A percentile compares a stretch with the other conserved stretches of the same genome.
These are phyloP conservation scores for Perizoma affinitatum DNA, from an alignment of 2,888 invertebrate species.

Conservation along the genomic window DNA sequence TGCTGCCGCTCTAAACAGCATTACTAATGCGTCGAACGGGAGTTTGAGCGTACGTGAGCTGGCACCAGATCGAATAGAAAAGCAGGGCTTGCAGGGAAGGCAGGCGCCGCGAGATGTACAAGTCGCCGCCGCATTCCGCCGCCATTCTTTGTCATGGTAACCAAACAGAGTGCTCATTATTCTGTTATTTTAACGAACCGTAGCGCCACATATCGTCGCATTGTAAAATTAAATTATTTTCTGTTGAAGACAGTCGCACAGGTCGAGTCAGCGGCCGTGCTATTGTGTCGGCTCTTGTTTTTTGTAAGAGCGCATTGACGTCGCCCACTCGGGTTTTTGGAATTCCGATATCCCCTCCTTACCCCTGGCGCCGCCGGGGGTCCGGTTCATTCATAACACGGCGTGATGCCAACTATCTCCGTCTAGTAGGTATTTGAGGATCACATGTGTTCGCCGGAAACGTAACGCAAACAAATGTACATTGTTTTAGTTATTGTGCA, in stretches of 20 bases:
- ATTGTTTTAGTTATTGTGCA: conserved; percentile 62
- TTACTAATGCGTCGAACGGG: conserved; percentile 48
- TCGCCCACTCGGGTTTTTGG: conserved; percentile 80
- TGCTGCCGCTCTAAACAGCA: conserved; percentile 40
- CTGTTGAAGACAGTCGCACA: conserved; percentile 43
- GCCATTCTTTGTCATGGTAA: conserved; percentile 77
- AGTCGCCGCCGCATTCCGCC: conserved; percentile 64
- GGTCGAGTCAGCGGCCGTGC: conserved; percentile 40
- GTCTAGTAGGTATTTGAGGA: conserved; percentile 44
- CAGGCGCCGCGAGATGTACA: conserved; percentile 64
- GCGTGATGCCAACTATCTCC: conserved; percentile 58
- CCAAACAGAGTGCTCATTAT: conserved; percentile 75
- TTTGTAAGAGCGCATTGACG: conserved; percentile 63
- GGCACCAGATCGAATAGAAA: conserved; percentile 73
- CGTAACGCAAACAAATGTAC: conserved; percentile 67
- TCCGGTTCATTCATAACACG: conserved; percentile 80
- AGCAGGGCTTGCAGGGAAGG: conserved; percentile 49
- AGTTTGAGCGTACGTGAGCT: conserved; percentile 59
- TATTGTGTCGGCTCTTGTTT: conserved; percentile 69
- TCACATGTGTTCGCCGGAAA: conserved; percentile 70
- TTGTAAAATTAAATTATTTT: conserved; percentile 36
- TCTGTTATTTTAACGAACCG: conserved; percentile 80
- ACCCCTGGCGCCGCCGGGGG: conserved; percentile 54
- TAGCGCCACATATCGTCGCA: conserved; percentile 47
- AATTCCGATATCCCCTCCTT: conserved; percentile 62